These are phyloP conservation scores for Sterrhoptilus dennistouni DNA, from an alignment of 2,113 vertebrate genomes.

Conservation along the genomic window DNA sequence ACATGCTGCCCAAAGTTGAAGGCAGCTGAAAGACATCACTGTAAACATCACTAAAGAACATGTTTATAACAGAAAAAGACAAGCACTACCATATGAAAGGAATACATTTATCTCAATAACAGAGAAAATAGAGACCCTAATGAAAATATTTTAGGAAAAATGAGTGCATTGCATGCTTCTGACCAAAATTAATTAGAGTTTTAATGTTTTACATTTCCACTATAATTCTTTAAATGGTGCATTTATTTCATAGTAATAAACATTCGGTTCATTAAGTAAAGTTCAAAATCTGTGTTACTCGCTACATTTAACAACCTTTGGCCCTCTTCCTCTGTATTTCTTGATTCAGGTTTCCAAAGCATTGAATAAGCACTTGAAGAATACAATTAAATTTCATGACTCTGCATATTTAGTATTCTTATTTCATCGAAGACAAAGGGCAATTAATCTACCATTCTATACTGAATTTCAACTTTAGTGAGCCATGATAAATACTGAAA, in stretches of 20 bases:
- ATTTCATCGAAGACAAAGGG: conserved; percentile 86
- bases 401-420: conserved; percentile 84
- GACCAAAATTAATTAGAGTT: conserved; percentile 81
- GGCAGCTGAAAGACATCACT: not conserved
- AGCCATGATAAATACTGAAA: conserved; percentile 81
- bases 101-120: conserved; percentile 65
- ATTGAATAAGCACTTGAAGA: conserved; percentile 82
- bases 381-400: conserved; percentile 89
- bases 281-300: conserved; percentile 80
- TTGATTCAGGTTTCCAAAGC: conserved; percentile 75
- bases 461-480: conserved; percentile 81
- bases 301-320: conserved; percentile 87
- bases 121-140: conserved; percentile 59
- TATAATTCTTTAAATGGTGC: conserved; percentile 81
- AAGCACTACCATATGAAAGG: not conserved
- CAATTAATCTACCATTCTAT: conserved; percentile 83
- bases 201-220: conserved; percentile 74
- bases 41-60: not conserved
- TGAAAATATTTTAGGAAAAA: conserved; percentile 75
- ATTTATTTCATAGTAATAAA: conserved; percentile 85
- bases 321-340: conserved; percentile 61
- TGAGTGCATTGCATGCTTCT: conserved; percentile 61
- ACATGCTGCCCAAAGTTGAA: not conserved
- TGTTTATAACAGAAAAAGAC: not conserved
- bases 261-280: conserved; percentile 87